Conservation (phyloP, 2,888 invertebrate species). For the Leptinotarsa rubiginosa region DNA sequence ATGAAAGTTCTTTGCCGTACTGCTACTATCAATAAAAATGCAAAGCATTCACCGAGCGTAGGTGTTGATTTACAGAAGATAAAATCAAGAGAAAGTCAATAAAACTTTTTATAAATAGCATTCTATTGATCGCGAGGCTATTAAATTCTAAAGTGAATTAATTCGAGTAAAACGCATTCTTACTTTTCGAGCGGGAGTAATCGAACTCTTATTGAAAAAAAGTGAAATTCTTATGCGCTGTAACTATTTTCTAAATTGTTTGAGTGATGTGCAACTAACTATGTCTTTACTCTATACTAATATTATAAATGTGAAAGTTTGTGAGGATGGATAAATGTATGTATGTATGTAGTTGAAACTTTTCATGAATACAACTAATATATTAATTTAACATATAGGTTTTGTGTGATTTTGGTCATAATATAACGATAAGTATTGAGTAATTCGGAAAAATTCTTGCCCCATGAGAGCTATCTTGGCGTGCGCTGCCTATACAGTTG, state of each 20-base stretch:
- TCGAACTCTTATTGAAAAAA: conserved; percentile 31
- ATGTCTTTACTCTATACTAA: too few relatives aligned
- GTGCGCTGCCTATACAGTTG: too few relatives aligned
- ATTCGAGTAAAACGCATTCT: conserved; percentile 28
- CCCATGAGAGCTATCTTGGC: too few relatives aligned
- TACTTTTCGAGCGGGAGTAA: conserved; percentile 19
- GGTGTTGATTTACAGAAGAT: conserved; percentile 43
- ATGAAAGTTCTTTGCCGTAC: conserved; percentile 10
- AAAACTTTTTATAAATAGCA: conserved; percentile 24
- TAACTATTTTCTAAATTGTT: not conserved
- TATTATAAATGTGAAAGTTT: too few relatives aligned
- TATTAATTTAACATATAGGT: too few relatives aligned
- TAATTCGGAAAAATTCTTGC: too few relatives aligned
- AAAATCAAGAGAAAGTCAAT: conserved; percentile 43
- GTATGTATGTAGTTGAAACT: too few relatives aligned
- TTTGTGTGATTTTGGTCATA: too few relatives aligned
- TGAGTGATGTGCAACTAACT: not conserved
- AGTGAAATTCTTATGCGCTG: conserved; percentile 28
- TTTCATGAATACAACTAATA: too few relatives aligned
- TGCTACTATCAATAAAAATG: conserved; percentile 33
- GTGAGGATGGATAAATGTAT: too few relatives aligned
- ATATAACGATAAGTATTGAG: too few relatives aligned
- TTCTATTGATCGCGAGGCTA: conserved; percentile 21
- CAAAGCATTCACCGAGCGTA: conserved; percentile 37
- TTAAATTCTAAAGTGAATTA: conserved; percentile 19